phyloP scores from a whole-genome alignment of 2,797 vertebrate genomes.

The Cyprinodon diabolis region DNA sequence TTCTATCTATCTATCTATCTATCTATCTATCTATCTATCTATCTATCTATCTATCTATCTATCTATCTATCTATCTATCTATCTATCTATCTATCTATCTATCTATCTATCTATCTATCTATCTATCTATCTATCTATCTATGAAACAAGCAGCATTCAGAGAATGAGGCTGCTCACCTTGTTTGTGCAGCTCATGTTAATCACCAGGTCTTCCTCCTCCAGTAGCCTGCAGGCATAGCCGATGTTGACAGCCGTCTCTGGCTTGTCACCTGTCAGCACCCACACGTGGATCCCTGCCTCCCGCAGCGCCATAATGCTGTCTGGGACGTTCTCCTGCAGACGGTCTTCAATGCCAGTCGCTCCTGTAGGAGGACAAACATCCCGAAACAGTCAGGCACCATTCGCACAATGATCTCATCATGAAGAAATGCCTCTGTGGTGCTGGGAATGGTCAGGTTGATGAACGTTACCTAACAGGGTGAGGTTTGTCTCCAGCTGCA shows the following conservation, averaged over 20 bases:
- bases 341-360: conserved; percentile 96
- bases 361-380: conserved; percentile 75
- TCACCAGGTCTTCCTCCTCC: conserved; percentile 87
- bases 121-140: background rate
- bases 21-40: background rate
- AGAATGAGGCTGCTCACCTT: conserved; percentile 78
- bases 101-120: background rate
- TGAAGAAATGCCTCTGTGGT: background rate
- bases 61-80: background rate
- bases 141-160: conserved; percentile 9
- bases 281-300: conserved; percentile 93
- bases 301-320: conserved; percentile 87
- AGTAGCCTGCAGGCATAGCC: conserved; percentile 93
- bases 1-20: background rate
- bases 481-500: conserved; percentile 88
- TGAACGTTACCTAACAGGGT: conserved; percentile 86
- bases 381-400: conserved; percentile 13
- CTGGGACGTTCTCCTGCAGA: conserved; percentile 91
- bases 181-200: conserved; percentile 89
- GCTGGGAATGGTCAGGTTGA: conserved; percentile 1
- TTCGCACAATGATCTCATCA: conserved; percentile 21
- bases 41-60: background rate
- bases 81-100: background rate
- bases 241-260: conserved; percentile 95
- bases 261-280: conserved; percentile 97